Base-by-base conservation (phyloP, 2,113 vertebrate species). In the Actenoides lindsayi region DNA sequence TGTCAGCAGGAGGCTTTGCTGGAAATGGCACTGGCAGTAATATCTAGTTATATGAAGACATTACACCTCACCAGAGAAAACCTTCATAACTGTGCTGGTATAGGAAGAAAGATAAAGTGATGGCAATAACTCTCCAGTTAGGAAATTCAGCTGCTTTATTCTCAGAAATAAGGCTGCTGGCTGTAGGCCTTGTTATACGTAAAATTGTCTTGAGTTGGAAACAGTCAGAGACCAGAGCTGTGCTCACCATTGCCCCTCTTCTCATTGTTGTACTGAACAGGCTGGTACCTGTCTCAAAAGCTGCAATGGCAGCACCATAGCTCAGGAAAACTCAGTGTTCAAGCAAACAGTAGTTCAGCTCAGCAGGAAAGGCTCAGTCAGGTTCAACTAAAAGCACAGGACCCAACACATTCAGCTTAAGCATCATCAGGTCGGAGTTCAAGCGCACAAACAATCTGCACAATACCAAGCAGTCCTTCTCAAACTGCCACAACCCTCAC, bases 401-500 rank as follows among this genome's bases (percentile, higher is more conserved):
- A 44, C 9, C 6, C 24, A 31, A 50, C 37, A 35, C 24, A 27
- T 23, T 28, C 25, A 85, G 44, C 33, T 51, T 74, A n/a, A 57
- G 3, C 3, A 2, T 7, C 44, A 46, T 5, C 71, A 73, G 12
- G 14, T 15, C 42, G 54, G 69, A 21, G 25, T 46, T 44, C 60
- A 64, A 80, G 19, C 0, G 30, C 42, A 50, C 3, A 7, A 86
- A 41, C 0, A 0, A 54, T 11, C 9, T 16, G 44, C 24, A 15
- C 23, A 42, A 56, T 39, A 65, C 13, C 33, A 56, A 64, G 39
- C 8, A n/a, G 13, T 30, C 20, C n/a, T 60, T 51, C 31, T 60
- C 51, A 30, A 25, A 53, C 17, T 1, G 1, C 30, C 30, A 53
- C 57, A 76, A 16, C 46, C 19, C 19, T 68, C 50, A 60, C 3